Evolutionary conservation across 2,888 invertebrate genomes (phyloP).

Genomic region (Aleiodes leptofemur): DNA sequence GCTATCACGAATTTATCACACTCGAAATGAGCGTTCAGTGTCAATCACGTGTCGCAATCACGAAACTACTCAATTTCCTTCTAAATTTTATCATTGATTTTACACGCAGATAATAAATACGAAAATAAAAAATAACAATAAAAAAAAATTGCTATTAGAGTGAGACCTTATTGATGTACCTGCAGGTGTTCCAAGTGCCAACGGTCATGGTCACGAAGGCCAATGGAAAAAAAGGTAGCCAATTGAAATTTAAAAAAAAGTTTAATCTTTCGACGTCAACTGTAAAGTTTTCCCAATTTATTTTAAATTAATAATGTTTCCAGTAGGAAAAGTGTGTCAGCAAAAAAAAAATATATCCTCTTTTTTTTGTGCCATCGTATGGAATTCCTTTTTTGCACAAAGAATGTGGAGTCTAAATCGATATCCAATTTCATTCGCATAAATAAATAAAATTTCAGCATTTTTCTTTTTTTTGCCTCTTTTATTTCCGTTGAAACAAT

Average conservation of each 20-base stretch:
- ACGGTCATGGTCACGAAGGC: constrained; percentile 40
- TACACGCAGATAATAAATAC: too few relatives aligned
- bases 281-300: constrained; percentile 21
- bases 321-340: background rate
- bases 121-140: too few relatives aligned
- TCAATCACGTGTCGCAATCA: too few relatives aligned
- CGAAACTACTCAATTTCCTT: background rate
- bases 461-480: background rate
- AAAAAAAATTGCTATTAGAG: background rate
- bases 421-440: constrained; percentile 12
- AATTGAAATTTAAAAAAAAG: constrained; percentile 5
- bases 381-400: constrained; percentile 2
- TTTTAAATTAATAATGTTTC: background rate
- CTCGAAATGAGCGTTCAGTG: too few relatives aligned
- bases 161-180: constrained; percentile 32
- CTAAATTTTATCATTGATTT: background rate
- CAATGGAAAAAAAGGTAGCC: background rate
- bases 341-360: background rate
- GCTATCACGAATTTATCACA: too few relatives aligned
- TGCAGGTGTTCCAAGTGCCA: constrained; percentile 20
- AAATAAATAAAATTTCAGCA: constrained; percentile 1
- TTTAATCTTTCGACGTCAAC: constrained; percentile 11
- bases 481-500: background rate
- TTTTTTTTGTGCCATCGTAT: background rate
- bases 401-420: background rate